A percentile compares a stretch with the other conserved stretches of the same genome.
Conservation (phyloP, 53 echinoderm and acorn worm genomes). For the Apostichopus leukothele region DNA sequence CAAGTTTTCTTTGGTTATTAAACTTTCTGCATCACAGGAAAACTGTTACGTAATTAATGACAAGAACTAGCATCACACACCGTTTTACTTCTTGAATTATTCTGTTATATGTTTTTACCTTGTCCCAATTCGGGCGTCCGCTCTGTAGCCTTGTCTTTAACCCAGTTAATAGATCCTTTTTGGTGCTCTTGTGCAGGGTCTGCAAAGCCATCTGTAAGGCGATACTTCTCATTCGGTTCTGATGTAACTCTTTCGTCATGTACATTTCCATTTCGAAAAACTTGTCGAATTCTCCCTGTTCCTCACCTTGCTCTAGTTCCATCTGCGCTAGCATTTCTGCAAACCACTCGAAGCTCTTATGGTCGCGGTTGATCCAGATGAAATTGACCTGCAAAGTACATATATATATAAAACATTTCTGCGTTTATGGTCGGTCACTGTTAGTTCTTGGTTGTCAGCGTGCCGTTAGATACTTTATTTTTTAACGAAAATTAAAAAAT, state of each 20-base stretch:
- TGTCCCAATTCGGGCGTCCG: constrained; percentile 68
- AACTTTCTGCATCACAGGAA: neutral
- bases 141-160: constrained; percentile 64
- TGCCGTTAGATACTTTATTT: no score
- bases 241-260: constrained; percentile 56
- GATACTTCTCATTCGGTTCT: constrained; percentile 60
- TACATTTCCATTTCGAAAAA: constrained; percentile 73
- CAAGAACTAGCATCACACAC: no score
- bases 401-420: no score
- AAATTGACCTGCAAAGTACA: constrained; percentile 60
- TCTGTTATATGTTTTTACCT: constrained; percentile 35
- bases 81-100: no score
- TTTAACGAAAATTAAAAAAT: no score
- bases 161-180: constrained; percentile 65
- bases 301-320: constrained; percentile 58
- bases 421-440: no score
- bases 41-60: neutral
- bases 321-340: constrained; percentile 60
- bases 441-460: no score
- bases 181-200: constrained; percentile 54
- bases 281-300: constrained; percentile 24
- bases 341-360: constrained; percentile 80
- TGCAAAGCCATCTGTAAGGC: constrained; percentile 79
- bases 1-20: neutral
- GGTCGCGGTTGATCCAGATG: constrained; percentile 74